Conservation (phyloP, 2,113 vertebrate genomes). For the Sphaerodactylus townsendi region DNA sequence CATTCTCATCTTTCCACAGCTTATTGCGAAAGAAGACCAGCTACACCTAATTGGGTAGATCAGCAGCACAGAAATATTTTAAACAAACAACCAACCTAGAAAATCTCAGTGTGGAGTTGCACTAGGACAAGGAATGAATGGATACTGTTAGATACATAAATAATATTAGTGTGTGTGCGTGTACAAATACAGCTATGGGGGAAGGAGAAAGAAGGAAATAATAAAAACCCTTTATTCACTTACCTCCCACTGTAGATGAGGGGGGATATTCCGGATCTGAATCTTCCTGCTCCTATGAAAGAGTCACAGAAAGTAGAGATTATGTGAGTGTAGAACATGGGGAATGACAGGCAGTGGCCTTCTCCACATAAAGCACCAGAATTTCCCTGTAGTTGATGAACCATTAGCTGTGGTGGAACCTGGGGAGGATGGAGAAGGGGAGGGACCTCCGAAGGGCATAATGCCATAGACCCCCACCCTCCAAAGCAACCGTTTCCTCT, state of each 20-base stretch:
- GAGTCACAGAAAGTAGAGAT: not conserved
- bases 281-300: slow-evolving; percentile 92
- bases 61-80: too few relatives aligned
- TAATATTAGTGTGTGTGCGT: not conserved
- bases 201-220: not conserved
- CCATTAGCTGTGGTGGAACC: not conserved
- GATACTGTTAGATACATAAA: not conserved
- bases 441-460: too few relatives aligned
- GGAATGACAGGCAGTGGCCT: not conserved
- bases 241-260: slow-evolving; percentile 96
- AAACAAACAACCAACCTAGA: not conserved
- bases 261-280: slow-evolving; percentile 95
- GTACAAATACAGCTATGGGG: rapidly evolving
- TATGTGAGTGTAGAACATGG: not conserved
- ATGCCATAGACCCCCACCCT: too few relatives aligned
- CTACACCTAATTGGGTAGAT: not conserved
- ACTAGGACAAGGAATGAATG: not conserved
- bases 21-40: not conserved
- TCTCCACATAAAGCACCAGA: rapidly evolving
- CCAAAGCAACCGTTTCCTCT: too few relatives aligned
- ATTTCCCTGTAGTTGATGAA: not conserved
- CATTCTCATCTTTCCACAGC: not conserved
- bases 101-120: not conserved
- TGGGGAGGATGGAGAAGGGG: too few relatives aligned
- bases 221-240: slow-evolving; percentile 48